Evolutionary conservation across 2,888 invertebrate genomes (phyloP), one percentile per base, ranked within the genome.

Genomic region (Hetaerina titia): DNA sequence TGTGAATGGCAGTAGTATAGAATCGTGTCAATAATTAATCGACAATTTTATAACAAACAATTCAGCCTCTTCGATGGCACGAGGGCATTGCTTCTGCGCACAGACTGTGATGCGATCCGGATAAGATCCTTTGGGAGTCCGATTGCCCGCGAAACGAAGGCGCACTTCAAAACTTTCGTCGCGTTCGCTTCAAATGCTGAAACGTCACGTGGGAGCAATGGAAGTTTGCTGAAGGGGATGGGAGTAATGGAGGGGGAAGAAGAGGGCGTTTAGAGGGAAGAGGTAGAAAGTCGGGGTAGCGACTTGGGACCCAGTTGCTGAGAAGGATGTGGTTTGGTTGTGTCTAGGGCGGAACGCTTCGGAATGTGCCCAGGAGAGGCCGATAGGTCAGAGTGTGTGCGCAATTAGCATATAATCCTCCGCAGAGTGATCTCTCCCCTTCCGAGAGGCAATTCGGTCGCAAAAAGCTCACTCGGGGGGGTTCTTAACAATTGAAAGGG

Each of bases 381-480:
- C 81, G 9, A 81, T 81, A 81, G 81, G 81, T 81, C 81, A 81
- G 31, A 81, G 81, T 22, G 69, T 22, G 69, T 81, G 81, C 31
- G 81, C 31, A 25, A 81, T 81, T 81, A 81, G 81, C 81, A 81
- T 81, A 81, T 31, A 81, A 81, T 81, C 81, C 81, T 22, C 81
- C 81, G 25, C 81, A 13, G 81, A 81, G 81, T 81, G 81, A 81
- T 81, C 81, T 81, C 81, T 81, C 81, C 5, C 13, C 9, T 31
- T 13, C 31, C 69, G 7, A 19, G 22, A 5, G 69, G 69, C 69
- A 69, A n/a, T 45, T 22, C 69, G n/a, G 69, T 69, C 81, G 81
- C 31, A 81, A 81, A 81, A 31, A 31, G 81, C 81, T 31, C 25
- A 31, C 81, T 81, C 81, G 25, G 81, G 31, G 81, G 81, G 22